These are phyloP conservation scores for Cochlearius cochlearius DNA, from an alignment of 2,113 vertebrate genomes.

Conservation along the genomic window DNA sequence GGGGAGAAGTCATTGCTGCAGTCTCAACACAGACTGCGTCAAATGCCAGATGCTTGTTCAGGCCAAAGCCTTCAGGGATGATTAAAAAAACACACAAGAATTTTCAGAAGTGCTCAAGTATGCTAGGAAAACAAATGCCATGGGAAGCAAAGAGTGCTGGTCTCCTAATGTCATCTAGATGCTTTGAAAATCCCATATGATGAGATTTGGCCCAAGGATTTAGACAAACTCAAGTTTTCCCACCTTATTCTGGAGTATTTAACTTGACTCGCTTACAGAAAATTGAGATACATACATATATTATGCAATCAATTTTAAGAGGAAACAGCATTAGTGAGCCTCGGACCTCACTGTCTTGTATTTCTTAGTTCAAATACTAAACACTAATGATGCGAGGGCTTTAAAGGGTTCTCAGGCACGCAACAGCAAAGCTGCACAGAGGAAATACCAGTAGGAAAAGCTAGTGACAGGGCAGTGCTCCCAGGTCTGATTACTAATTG, in stretches of 20 bases:
- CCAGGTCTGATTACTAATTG: not conserved
- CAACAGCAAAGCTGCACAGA: not conserved
- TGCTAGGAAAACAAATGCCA: slow-evolving; percentile 12
- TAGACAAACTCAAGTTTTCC: not conserved
- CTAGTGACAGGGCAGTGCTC: not conserved
- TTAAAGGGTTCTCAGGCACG: not conserved
- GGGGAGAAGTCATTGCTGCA: not conserved
- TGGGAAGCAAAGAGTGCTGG: not conserved
- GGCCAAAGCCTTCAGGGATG: slow-evolving; percentile 36
- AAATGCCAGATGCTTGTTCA: slow-evolving; percentile 16
- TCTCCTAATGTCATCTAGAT: not conserved
- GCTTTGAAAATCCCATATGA: not conserved
- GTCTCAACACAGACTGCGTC: not conserved
- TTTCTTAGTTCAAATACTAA: not conserved
- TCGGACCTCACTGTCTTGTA: not conserved
- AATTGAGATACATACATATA: not conserved
- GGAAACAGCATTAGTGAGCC: not conserved
- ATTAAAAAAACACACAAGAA: slow-evolving; percentile 7
- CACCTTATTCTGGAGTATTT: not conserved
- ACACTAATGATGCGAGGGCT: not conserved
- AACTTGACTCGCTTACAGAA: not conserved
- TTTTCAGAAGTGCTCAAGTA: slow-evolving; percentile 29
- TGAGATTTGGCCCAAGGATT: not conserved
- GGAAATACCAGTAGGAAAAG: not conserved
- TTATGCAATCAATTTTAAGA: not conserved